Conservation (phyloP, 2,113 vertebrate genomes). For the Zosterops borbonicus region DNA sequence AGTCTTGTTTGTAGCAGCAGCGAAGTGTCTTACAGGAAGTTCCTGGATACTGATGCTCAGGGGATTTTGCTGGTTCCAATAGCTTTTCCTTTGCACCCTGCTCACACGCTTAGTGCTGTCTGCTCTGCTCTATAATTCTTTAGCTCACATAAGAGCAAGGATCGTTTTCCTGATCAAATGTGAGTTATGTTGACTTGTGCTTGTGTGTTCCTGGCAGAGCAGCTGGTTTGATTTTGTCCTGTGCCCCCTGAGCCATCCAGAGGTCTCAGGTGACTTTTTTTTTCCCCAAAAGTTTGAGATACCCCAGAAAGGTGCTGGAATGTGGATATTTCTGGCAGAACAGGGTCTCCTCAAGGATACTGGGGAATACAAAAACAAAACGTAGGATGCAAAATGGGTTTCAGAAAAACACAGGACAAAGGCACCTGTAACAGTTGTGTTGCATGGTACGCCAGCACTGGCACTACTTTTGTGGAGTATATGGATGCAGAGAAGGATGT, state of each 20-base stretch:
- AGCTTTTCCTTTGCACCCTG: not conserved
- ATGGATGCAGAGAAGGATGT: not conserved
- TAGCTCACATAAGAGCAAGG: not conserved
- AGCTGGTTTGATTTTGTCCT: not conserved
- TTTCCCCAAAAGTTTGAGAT: not conserved
- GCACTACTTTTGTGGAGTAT: not conserved
- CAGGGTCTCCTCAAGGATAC: not conserved
- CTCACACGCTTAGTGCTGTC: not conserved
- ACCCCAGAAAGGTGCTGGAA: not conserved
- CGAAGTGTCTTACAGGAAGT: not conserved
- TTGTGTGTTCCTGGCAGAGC: not conserved
- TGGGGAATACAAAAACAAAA: not conserved
- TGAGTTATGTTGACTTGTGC: not conserved
- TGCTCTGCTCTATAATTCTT: not conserved
- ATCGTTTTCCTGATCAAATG: not conserved
- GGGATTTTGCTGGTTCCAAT: not conserved
- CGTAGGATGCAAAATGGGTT: not conserved
- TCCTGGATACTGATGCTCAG: not conserved
- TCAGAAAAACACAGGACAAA: not conserved
- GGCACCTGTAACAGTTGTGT: not conserved
- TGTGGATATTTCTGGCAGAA: not conserved
- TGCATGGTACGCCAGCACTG: fast-evolving
- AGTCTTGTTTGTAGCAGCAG: not conserved
- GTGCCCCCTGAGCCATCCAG: not conserved
- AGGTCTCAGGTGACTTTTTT: not conserved